phyloP scores from a whole-genome alignment of 2,113 vertebrate genomes.

The Anolis carolinensis region DNA sequence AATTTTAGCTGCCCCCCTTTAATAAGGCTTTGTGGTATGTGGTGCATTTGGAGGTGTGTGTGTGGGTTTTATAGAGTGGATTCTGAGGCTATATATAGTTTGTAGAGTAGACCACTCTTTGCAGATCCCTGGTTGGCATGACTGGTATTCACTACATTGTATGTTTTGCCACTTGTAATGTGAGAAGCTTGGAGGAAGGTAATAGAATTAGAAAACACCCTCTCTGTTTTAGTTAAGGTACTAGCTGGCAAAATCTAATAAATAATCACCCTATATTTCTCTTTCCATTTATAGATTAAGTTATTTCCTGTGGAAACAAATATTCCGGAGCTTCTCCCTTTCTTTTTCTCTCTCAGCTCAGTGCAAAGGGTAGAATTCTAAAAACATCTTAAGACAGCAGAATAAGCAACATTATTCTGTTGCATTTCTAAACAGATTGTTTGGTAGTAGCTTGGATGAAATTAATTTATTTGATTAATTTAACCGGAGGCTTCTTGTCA shows the following conservation, averaged over 20 bases:
- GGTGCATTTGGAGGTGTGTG: no score
- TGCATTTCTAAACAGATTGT: constrained; percentile 11
- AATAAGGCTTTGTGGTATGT: no score
- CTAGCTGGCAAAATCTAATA: neutral
- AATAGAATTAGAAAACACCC: neutral
- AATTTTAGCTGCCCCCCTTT: no score
- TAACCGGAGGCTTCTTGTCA: constrained; percentile 10
- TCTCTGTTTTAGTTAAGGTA: neutral
- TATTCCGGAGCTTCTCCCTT: neutral
- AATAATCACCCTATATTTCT: neutral
- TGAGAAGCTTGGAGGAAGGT: neutral
- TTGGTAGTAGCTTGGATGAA: neutral
- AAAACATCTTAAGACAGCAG: neutral
- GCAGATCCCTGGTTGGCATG: no score
- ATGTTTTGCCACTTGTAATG: neutral
- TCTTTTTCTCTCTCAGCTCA: neutral
- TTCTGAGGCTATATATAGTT: no score
- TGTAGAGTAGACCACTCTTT: no score
- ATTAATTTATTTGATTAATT: constrained; percentile 34
- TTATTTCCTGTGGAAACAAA: neutral
- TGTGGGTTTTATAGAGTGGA: no score
- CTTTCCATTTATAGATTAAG: neutral
- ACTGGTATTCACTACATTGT: neutral
- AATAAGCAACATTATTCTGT: constrained; percentile 5
- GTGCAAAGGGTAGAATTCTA: neutral